Evolutionary conservation across 2,888 invertebrate species (phyloP), one percentile per base, ranked within the genome.

Genomic region (Hydrotaea cyrtoneurina): DNA sequence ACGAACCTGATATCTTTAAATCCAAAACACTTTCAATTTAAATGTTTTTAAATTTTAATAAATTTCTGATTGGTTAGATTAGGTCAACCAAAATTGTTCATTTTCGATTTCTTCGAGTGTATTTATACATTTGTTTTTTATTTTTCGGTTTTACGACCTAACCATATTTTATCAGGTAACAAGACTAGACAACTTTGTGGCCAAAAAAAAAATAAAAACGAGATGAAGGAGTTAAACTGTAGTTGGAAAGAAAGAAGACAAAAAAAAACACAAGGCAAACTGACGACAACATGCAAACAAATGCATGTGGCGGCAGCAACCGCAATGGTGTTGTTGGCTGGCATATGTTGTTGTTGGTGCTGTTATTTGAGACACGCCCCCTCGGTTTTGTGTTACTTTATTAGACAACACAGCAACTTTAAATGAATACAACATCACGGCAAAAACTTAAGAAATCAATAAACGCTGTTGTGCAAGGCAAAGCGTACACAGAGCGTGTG

Each of bases 181-280:
- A 74, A 85, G 82, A 85, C 81, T 82, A 85, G 85, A 85, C 85
- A 82, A 82, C 43, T 46, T 82, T 85, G 85, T 79, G 79, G 85
- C 85, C 83, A 82, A 75, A 72, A 62, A 31, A 4, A 31, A 31
- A 62, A 39, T 11, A 62, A 79, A 19, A 84, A 84, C n/a, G 26
- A 71, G 57, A 46, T 31, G 71, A 78, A 83, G 81, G 75, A 82
- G 71, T 80, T 86, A 74, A 82, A 74, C 69, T 77, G 75, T 72
- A 55, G 43, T 59, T 50, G 19, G n/a, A n/a, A n/a, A n/a, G n/a
- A n/a, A n/a, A n/a, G n/a, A n/a, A n/a, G n/a, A n/a, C n/a, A n/a
- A n/a, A n/a, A n/a, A n/a, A n/a, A n/a, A n/a, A n/a, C n/a, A n/a
- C n/a, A n/a, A n/a, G 11, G 36, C 69, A 46, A 46, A 46, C 69